phyloP scores from a whole-genome alignment of 2,888 invertebrate genomes.

The Chironomus riparius region DNA sequence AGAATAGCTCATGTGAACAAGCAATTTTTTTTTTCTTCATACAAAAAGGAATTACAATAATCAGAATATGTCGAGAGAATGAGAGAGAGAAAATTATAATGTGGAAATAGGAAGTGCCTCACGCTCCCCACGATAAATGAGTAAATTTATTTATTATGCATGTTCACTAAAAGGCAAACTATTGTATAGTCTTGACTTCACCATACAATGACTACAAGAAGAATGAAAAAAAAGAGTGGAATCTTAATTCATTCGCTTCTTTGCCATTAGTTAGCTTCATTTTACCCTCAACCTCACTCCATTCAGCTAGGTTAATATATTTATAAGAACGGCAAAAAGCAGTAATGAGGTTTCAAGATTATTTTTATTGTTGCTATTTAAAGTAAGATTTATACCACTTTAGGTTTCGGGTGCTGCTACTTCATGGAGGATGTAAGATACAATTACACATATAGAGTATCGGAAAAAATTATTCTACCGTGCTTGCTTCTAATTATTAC shows the following conservation, averaged over 20 bases:
- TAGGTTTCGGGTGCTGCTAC: not conserved
- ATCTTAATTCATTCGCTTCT: not conserved
- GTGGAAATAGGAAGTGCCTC: not conserved
- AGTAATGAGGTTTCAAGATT: conserved; percentile 24
- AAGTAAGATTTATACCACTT: conserved; percentile 16
- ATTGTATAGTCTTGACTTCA: too few species aligned
- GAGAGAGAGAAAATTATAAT: not conserved
- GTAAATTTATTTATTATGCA: not conserved
- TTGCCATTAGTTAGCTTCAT: not conserved
- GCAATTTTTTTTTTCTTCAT: not conserved
- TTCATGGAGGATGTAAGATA: not conserved
- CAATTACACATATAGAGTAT: not conserved
- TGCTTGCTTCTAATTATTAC: conserved; percentile 19
- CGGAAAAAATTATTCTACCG: not conserved
- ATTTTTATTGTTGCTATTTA: conserved; percentile 26
- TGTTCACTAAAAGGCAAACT: not conserved
- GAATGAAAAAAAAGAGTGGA: not conserved
- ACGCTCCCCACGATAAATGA: too few species aligned
- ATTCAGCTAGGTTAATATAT: not conserved
- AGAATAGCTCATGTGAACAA: not conserved
- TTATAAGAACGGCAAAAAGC: not conserved
- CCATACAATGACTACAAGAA: not conserved
- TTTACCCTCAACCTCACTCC: not conserved
- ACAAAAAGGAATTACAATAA: not conserved
- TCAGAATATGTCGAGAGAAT: not conserved